phyloP scores from a whole-genome alignment of 2,888 invertebrate species.

The Phyllotreta striolata region DNA sequence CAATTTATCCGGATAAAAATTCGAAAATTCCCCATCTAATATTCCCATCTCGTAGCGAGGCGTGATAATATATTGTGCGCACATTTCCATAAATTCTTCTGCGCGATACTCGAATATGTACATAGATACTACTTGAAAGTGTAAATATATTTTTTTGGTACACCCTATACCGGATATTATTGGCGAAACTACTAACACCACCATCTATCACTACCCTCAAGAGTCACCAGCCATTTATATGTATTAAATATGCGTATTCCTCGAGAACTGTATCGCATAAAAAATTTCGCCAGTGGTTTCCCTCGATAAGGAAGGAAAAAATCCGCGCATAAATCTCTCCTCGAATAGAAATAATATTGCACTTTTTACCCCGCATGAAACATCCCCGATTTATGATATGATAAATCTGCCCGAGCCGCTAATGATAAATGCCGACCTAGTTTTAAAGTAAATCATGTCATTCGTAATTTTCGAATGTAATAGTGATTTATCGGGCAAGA shows the following conservation, averaged over 20 bases:
- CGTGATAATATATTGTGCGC: too few relatives aligned
- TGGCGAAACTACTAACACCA: too few relatives aligned
- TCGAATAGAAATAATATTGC: conserved; percentile 9
- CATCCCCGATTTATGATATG: conserved; percentile 37
- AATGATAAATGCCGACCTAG: conserved; percentile 31
- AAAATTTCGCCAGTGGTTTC: conserved; percentile 7
- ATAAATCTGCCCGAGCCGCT: conserved; percentile 33
- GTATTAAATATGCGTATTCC: conserved; percentile 24
- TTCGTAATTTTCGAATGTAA: conserved; percentile 37
- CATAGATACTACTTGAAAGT: too few relatives aligned
- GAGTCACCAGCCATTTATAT: background rate
- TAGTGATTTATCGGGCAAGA: conserved; percentile 35
- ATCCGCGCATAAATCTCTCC: too few relatives aligned
- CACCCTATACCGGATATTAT: too few relatives aligned
- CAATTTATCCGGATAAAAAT: too few relatives aligned
- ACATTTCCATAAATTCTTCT: too few relatives aligned
- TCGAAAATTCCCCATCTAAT: too few relatives aligned
- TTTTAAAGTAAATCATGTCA: conserved; percentile 39
- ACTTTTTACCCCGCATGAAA: conserved; percentile 26
- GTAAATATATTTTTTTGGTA: too few relatives aligned
- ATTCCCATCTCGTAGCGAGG: too few relatives aligned
- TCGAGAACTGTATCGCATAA: conserved; percentile 16
- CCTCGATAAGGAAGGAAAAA: conserved; percentile 26
- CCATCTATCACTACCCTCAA: too few relatives aligned
- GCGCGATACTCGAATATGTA: too few relatives aligned